Conservation (phyloP, 2,113 vertebrate species). For the Leucoraja erinaceus region DNA sequence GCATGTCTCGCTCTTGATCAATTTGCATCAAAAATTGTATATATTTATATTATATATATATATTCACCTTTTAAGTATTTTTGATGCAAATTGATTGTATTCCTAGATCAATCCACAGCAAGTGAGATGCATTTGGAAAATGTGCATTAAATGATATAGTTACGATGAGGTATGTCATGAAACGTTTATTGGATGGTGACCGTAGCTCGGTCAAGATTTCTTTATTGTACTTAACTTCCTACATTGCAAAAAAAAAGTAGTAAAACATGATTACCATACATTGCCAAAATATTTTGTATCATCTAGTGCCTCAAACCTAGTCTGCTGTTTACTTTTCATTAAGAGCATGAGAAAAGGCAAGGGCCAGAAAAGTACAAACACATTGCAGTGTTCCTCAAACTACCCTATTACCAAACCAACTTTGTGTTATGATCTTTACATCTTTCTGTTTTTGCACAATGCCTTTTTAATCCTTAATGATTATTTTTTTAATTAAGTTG, state of each 20-base stretch:
- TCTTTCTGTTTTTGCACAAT: constrained; percentile 9
- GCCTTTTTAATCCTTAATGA: background rate
- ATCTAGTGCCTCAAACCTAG: background rate
- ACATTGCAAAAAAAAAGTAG: background rate
- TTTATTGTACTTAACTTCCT: constrained; percentile 4
- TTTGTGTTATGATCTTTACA: background rate
- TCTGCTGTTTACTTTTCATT: background rate
- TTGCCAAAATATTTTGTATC: background rate
- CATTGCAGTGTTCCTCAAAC: background rate
- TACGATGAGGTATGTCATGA: background rate
- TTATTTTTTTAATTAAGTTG: background rate
- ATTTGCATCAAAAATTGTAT: too few species aligned
- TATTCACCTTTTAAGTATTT: background rate
- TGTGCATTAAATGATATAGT: constrained; percentile 6
- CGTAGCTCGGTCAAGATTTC: background rate
- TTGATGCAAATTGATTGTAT: constrained; percentile 28
- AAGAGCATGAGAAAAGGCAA: background rate
- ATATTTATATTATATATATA: background rate
- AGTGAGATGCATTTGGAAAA: constrained; percentile 5
- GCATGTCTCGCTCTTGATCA: too few species aligned
- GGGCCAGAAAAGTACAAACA: background rate
- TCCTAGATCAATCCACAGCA: background rate
- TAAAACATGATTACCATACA: background rate
- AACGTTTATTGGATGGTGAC: background rate
- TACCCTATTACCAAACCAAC: background rate